Evolutionary conservation across 1,140 invertebrate species (phyloP).

Genomic region (Dendrolimus punctatus): DNA sequence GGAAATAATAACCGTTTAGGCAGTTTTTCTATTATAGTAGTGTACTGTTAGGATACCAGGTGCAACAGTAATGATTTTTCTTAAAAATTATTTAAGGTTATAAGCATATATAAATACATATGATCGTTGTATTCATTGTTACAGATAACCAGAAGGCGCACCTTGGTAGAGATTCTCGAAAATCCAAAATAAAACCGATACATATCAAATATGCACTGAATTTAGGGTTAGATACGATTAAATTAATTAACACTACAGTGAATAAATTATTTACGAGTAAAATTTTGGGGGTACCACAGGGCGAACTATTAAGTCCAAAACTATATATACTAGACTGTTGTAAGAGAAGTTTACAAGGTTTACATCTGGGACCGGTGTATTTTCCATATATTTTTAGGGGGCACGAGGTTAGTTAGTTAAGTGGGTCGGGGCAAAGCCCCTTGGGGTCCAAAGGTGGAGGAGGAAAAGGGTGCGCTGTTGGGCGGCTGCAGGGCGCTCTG

Average conservation of each 20-base stretch:
- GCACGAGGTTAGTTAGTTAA: constrained; percentile 16
- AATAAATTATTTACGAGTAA: no score
- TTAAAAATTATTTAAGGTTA: constrained; percentile 5
- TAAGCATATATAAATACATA: neutral
- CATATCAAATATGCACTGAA: constrained; percentile 66
- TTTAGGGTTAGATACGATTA: neutral
- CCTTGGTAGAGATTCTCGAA: constrained; percentile 28
- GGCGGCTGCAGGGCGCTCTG: constrained; percentile 67
- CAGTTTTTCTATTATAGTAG: no score
- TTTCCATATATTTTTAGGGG: neutral
- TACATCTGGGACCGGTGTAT: neutral
- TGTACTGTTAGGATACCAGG: neutral
- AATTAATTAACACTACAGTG: no score
- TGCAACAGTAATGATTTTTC: no score
- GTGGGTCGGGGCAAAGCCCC: constrained; percentile 32
- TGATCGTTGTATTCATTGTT: constrained; percentile 25
- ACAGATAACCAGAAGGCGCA: constrained; percentile 43
- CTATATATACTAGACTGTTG: no score
- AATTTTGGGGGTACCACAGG: no score
- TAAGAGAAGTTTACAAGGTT: neutral
- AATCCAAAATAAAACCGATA: constrained; percentile 36
- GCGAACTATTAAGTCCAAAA: no score
- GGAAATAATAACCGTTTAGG: no score
- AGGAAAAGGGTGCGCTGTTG: constrained; percentile 67
- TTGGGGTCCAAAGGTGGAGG: constrained; percentile 72